Conservation (phyloP, 2,113 vertebrate genomes). For the Corythoichthys intestinalis region DNA sequence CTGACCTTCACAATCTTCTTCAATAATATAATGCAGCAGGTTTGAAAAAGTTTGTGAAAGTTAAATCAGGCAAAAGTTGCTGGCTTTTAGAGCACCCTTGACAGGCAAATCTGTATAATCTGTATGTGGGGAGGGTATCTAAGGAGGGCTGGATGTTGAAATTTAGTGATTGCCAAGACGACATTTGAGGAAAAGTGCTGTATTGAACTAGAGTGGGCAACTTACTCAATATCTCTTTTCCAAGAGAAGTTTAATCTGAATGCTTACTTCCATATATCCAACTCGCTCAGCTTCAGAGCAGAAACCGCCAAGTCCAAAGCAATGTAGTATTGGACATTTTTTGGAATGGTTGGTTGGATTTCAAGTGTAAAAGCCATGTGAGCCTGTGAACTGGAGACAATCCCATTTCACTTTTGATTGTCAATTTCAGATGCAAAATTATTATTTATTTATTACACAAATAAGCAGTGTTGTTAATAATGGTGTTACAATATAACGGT, state of each 20-base stretch:
- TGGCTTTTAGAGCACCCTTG: constrained; percentile 32
- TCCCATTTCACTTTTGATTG: too few relatives aligned
- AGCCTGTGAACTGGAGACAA: too few relatives aligned
- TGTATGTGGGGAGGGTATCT: constrained; percentile 35
- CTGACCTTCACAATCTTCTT: constrained; percentile 64
- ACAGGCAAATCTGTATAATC: constrained; percentile 59
- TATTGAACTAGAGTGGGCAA: constrained; percentile 32
- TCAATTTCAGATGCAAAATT: too few relatives aligned
- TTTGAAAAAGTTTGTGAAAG: constrained; percentile 59
- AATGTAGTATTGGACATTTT: neutral
- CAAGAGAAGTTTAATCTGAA: constrained; percentile 12
- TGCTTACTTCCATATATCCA: neutral
- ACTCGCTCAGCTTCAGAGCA: constrained; percentile 32
- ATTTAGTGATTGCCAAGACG: constrained; percentile 15
- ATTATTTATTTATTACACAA: too few relatives aligned
- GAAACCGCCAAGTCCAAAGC: constrained; percentile 4
- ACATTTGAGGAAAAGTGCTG: constrained; percentile 32
- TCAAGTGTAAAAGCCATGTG: too few relatives aligned
- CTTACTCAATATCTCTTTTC: neutral
- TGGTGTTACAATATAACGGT: too few relatives aligned
- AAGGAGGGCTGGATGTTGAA: constrained; percentile 12
- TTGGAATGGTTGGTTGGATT: too few relatives aligned
- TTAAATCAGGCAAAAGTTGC: constrained; percentile 49
- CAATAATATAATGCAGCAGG: constrained; percentile 53
- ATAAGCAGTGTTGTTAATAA: too few relatives aligned